phyloP scores from a whole-genome alignment of 2,888 invertebrate genomes.

The Theristus sp. region DNA sequence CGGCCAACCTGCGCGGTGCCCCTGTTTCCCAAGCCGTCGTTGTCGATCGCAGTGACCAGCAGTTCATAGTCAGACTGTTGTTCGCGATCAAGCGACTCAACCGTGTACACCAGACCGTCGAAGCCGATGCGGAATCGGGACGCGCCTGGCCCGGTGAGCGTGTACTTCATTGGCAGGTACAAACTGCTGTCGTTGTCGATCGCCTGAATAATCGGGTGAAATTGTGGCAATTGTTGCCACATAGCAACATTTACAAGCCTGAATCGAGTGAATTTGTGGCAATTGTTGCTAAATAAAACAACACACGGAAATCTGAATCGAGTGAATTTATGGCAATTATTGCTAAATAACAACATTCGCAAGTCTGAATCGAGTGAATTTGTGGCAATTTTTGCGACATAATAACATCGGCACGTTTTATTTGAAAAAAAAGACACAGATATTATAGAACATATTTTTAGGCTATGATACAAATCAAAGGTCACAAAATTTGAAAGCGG shows the following conservation, averaged over 20 bases:
- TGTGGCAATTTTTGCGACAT: neutral
- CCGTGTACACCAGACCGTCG: conserved; percentile 50
- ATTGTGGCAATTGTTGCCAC: neutral
- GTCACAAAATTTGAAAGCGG: too few relatives aligned
- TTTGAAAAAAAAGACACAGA: too few relatives aligned
- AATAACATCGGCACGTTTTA: too few relatives aligned
- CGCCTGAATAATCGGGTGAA: neutral
- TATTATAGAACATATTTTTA: too few relatives aligned
- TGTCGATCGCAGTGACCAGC: conserved; percentile 59
- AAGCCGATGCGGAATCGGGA: conserved; percentile 38
- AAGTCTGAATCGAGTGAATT: too few relatives aligned
- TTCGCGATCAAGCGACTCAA: conserved; percentile 58
- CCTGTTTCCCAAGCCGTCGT: conserved; percentile 45
- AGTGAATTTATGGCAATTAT: too few relatives aligned
- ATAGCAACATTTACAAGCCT: too few relatives aligned
- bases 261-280: neutral
- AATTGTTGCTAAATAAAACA: neutral
- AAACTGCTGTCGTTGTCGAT: neutral
- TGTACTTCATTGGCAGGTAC: neutral
- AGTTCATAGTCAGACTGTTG: conserved; percentile 41
- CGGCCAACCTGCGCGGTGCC: too few relatives aligned
- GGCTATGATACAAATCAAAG: too few relatives aligned
- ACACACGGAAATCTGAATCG: too few relatives aligned
- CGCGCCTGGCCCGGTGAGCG: neutral
- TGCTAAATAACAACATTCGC: too few relatives aligned